Evolutionary conservation across 2,888 invertebrate genomes (phyloP), one percentile per base, ranked within the genome.

Genomic region (Leistus spinibarbis): DNA sequence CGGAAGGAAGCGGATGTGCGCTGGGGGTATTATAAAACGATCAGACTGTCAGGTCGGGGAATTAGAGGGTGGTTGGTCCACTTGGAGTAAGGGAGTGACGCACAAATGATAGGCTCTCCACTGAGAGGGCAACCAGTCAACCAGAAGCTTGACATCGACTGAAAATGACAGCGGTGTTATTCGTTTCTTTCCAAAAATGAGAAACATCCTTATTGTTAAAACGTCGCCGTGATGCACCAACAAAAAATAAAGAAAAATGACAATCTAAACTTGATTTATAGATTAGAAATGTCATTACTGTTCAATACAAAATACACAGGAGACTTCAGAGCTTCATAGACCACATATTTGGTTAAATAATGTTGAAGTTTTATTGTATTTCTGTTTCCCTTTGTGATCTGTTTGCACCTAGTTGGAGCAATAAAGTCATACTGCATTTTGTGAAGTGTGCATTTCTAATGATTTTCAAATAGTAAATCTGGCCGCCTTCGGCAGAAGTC

Each of bases 41-140:
- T 57, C 57, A 57, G 57, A 17, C 57, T 57, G 57, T 57, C 57
- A 57, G 57, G 27, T 27, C 9, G 27, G 1, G 27, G 27, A 19
- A 57, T 57, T 57, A 57, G 17, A 20, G n/a, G 57, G 57, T n/a
- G 57, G 57, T 57, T n/a, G 57, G 57, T 57, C 57, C 57, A 57
- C 57, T 57, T 9, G 57, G 57, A 17, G 20, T 9, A 16, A 9
- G n/a, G 17, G 57, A 17, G n/a, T 57, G 57, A 17, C 16, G 17
- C 19, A 20, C 9, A 57, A 57, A 57, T 57, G 57, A 57, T 57
- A 57, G 57, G 57, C 57, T 57, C 27, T 27, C 20, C 57, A 57
- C 20, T 20, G 57, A 17, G 16, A 57, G n/a, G n/a, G 17, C 57
- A 16, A 17, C 19, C 57, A 19, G n/a, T 57, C 13, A 17, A 19